A percentile compares a stretch with the other conserved stretches of the same genome.
phyloP scores from a whole-genome alignment of 2,888 invertebrate genomes.

The Bombylius discolor region DNA sequence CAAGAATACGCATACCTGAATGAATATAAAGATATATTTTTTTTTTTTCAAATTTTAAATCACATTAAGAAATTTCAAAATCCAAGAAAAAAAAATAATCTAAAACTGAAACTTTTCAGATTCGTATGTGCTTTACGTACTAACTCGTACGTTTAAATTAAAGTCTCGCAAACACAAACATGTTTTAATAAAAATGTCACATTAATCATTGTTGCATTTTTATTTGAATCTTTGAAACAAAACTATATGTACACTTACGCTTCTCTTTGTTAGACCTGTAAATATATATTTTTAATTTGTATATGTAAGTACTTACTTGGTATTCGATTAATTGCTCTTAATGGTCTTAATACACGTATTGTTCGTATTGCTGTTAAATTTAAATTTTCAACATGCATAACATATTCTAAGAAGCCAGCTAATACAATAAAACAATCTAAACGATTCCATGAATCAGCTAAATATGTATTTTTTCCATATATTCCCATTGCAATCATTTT shows the following conservation, averaged over 20 bases:
- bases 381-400: slow-evolving; percentile 90
- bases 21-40: too few relatives aligned
- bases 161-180: too few relatives aligned
- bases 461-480: slow-evolving; percentile 82
- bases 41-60: too few relatives aligned
- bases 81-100: background rate
- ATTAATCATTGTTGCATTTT: too few relatives aligned
- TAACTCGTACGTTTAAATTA: too few relatives aligned
- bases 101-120: background rate
- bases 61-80: too few relatives aligned
- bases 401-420: slow-evolving; percentile 84
- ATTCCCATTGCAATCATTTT: slow-evolving; percentile 99
- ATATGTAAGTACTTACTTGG: slow-evolving; percentile 73
- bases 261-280: too few relatives aligned
- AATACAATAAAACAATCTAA: slow-evolving; percentile 96
- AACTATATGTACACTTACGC: too few relatives aligned
- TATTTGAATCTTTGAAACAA: too few relatives aligned
- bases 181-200: too few relatives aligned
- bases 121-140: too few relatives aligned
- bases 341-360: slow-evolving; percentile 89
- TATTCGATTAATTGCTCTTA: slow-evolving; percentile 98
- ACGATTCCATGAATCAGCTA: slow-evolving; percentile 98
- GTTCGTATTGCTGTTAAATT: slow-evolving; percentile 97
- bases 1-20: slow-evolving; percentile 94
- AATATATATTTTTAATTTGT: too few relatives aligned